Base-by-base conservation (phyloP, 2,888 invertebrate genomes). In the Diaphora mendica region DNA sequence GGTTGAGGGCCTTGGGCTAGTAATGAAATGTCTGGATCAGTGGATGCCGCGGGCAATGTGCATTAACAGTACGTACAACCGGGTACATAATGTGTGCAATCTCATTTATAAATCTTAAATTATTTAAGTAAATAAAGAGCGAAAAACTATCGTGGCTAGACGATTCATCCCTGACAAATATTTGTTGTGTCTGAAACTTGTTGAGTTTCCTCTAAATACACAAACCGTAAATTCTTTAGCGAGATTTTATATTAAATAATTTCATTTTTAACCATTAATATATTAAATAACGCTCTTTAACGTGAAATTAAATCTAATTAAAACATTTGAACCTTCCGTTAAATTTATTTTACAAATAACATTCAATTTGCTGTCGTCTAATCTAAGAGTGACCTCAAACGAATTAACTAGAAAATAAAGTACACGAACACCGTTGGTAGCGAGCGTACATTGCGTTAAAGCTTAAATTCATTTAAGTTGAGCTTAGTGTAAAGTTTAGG, bases 1-100 rank as follows among this genome's bases (percentile, higher is more conserved):
- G 83, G 89, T 75, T 55, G 26, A 68, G 81, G 73, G 65, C 77
- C 72, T 76, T 73, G 79, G 83, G 82, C 77, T 82, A 77, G 84
- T 87, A 90, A 89, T 89, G 88, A 90, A 90, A 89, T 76, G 87
- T 86, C 85, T 83, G 86, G 86, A 89, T 90, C 89, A 88, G 84
- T 81, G 85, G 80, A 81, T 84, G 90, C 90, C 89, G 82, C 85
- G 79, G 86, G 90, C 87, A 69, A 75, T 70, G 79, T 79, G 77
- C 76, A 71, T 77, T 64, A 71, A 70, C 23, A 59, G 42, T 20
- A 9, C 7, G 82, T 82, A 86, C 73, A 77, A 62, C 80, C 70
- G 44, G 13, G 39, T 30, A 71, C 77, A 81, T 33, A 83, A 79
- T 70, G 51, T 20, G 42, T 11, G 33, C 5, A 20, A 23, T 30